A percentile compares a stretch with the other conserved stretches of the same genome.
Conservation (phyloP, 2,888 invertebrate species). For the Bombylius major region DNA sequence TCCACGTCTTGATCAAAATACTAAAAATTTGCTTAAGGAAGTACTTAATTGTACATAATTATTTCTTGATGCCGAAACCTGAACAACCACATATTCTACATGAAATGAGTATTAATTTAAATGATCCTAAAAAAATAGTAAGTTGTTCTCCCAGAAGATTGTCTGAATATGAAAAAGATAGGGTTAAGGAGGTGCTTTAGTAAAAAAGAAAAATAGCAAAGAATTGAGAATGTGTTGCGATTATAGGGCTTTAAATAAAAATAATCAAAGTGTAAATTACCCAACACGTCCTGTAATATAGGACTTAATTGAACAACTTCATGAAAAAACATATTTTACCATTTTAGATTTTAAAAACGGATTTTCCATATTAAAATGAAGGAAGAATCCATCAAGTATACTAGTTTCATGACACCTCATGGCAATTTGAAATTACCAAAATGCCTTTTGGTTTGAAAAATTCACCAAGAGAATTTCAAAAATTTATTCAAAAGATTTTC, state of each 20-base stretch:
- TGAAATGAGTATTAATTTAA: no score
- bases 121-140: no score
- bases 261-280: constrained; percentile 1
- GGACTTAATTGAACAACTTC: constrained; percentile 1
- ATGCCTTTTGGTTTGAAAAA: constrained; percentile 14
- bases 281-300: constrained; percentile 6
- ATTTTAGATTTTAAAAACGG: constrained; percentile 13
- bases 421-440: constrained; percentile 12
- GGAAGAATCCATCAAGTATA: constrained; percentile 11
- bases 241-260: constrained; percentile 5
- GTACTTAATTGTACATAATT: no score
- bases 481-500: constrained; percentile 12
- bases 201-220: constrained; percentile 2
- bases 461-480: constrained; percentile 14
- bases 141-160: no score
- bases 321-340: constrained; percentile 11
- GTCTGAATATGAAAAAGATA: no score
- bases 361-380: constrained; percentile 11
- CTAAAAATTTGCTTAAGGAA: no score
- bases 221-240: constrained; percentile 6
- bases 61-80: no score
- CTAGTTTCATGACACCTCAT: constrained; percentile 13
- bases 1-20: no score
- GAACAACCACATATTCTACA: no score
- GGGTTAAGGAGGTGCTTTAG: not conserved